Evolutionary conservation across 2,797 vertebrate genomes (phyloP).

Genomic region (Etheostoma perlongum): DNA sequence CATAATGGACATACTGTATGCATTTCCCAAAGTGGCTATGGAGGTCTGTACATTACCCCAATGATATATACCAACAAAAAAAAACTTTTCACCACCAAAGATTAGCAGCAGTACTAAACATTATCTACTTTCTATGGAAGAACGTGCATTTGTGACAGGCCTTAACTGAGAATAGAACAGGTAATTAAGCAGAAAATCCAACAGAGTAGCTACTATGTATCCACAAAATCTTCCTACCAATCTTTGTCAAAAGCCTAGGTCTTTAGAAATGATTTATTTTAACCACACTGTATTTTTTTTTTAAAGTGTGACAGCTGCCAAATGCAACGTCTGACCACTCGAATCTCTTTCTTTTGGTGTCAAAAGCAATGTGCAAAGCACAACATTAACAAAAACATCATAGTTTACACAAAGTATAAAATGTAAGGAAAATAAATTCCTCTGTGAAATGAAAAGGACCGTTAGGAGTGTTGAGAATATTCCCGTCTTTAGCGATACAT

Average conservation of each 20-base stretch:
- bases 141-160: conserved; percentile 32
- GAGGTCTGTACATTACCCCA: conserved; percentile 58
- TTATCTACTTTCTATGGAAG: conserved; percentile 51
- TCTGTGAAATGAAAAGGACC: conserved; percentile 66
- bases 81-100: conserved; percentile 29
- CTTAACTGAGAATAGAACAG: conserved; percentile 34
- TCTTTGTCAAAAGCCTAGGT: conserved; percentile 18
- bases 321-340: conserved; percentile 26
- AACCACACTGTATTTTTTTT: background rate
- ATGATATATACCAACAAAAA: conserved; percentile 32
- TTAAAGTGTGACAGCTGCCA: conserved; percentile 5
- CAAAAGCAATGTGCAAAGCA: conserved; percentile 51
- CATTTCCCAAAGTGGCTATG: conserved; percentile 59
- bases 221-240: conserved; percentile 16
- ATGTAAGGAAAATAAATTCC: conserved; percentile 19
- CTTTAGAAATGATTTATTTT: conserved; percentile 12
- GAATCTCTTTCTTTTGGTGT: conserved; percentile 27
- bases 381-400: conserved; percentile 62
- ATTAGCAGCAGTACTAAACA: conserved; percentile 57
- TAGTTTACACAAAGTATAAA: conserved; percentile 51
- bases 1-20: conserved; percentile 72
- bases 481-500: conserved; percentile 38
- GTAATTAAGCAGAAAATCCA: conserved; percentile 28
- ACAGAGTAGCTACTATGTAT: conserved; percentile 17
- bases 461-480: conserved; percentile 55